phyloP scores from a whole-genome alignment of 2,888 invertebrate species.

The Pasiphila rectangulata region DNA sequence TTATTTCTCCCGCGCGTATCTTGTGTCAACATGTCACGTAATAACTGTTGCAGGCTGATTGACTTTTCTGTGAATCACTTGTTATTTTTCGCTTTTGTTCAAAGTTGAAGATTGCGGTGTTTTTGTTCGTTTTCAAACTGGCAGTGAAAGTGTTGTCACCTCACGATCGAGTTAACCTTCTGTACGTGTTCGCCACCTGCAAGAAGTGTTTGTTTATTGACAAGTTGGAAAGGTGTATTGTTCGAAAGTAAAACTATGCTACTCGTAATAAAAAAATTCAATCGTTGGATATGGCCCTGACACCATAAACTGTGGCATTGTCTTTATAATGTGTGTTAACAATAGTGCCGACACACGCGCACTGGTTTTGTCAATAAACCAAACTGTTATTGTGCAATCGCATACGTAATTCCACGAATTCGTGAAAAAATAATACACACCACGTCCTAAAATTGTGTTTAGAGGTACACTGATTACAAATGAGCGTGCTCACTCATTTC shows the following conservation, averaged over 20 bases:
- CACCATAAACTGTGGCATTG: no score
- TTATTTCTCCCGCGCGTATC: conserved; percentile 2
- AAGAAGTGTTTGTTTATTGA: conserved; percentile 50
- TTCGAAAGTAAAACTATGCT: conserved; percentile 26
- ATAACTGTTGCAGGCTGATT: no score
- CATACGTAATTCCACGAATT: no score
- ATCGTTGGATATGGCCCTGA: not conserved
- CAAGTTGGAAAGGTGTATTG: conserved; percentile 46
- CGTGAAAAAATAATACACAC: no score
- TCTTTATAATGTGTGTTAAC: not conserved
- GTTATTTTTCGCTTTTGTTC: conserved; percentile 29
- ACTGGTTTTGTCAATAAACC: no score
- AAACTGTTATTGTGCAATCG: no score
- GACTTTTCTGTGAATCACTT: not conserved
- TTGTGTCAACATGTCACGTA: not conserved
- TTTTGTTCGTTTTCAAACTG: conserved; percentile 53
- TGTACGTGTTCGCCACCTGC: conserved; percentile 61
- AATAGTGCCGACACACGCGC: not conserved
- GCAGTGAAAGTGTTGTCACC: conserved; percentile 71
- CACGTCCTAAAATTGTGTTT: no score
- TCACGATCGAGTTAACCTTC: conserved; percentile 54
- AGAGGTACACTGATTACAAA: no score
- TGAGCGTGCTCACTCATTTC: no score
- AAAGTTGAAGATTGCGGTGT: conserved; percentile 29
- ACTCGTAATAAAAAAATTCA: conserved; percentile 7